Percentiles rank a stretch among this genome's conserved stretches.
Evolutionary conservation across 2,888 invertebrate species (phyloP).

Genomic region (Andrena praecox): DNA sequence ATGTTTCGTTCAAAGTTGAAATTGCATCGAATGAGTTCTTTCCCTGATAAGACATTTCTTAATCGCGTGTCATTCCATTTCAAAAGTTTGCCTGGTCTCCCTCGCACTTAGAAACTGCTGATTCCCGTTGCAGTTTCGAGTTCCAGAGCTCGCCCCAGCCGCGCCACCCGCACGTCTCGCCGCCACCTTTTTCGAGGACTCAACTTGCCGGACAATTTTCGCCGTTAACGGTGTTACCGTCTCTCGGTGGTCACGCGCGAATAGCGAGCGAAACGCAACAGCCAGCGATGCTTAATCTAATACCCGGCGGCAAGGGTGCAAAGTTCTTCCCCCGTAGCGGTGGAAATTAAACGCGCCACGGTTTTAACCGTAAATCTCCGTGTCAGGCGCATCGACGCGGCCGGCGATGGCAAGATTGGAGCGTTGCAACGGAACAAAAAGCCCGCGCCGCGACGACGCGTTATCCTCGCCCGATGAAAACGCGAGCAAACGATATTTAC

Average conservation of each 20-base stretch:
- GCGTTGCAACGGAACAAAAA: constrained; percentile 4
- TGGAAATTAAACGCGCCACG: constrained; percentile 9
- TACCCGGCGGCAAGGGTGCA: not conserved
- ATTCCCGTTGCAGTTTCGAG: constrained; percentile 21
- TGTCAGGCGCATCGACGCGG: constrained; percentile 1
- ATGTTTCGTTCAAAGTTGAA: constrained; percentile 10
- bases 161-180: not conserved
- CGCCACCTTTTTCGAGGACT: not conserved
- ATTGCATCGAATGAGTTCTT: constrained; percentile 14
- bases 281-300: constrained; percentile 16
- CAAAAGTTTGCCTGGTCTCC: constrained; percentile 11
- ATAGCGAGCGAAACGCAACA: not conserved
- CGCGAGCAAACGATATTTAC: constrained; percentile 36
- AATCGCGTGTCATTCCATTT: constrained; percentile 3
- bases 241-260: not conserved
- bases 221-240: not conserved
- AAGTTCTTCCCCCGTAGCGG: not conserved
- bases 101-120: constrained; percentile 5
- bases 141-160: not conserved
- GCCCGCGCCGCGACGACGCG: not conserved
- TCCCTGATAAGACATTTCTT: constrained; percentile 22
- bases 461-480: constrained; percentile 20
- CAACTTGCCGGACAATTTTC: constrained; percentile 13
- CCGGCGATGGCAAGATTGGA: not conserved
- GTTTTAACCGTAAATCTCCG: constrained; percentile 22